These are phyloP conservation scores for Verasper variegatus DNA, from an alignment of 2,113 vertebrate genomes.

Conservation along the genomic window DNA sequence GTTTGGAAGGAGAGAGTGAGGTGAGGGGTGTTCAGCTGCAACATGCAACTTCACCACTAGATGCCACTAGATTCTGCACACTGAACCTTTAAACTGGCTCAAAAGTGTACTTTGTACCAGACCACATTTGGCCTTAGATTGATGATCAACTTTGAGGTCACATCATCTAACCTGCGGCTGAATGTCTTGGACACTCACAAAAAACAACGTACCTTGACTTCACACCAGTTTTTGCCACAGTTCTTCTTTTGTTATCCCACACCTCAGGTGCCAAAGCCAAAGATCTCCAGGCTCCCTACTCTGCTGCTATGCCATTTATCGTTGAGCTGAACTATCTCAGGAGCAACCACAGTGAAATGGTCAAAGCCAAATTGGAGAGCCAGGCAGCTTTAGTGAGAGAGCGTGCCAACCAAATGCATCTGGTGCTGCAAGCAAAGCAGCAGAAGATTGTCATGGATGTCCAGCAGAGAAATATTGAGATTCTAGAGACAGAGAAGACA, in stretches of 20 bases:
- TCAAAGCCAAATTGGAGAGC: conserved; percentile 20
- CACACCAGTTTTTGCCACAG: background rate
- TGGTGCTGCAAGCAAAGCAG: conserved; percentile 43
- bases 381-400: conserved; percentile 33
- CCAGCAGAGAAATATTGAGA: conserved; percentile 46
- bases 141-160: background rate
- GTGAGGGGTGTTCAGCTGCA: too few relatives aligned
- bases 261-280: conserved; percentile 56
- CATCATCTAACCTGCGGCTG: background rate
- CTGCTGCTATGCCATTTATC: conserved; percentile 19
- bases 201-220: background rate
- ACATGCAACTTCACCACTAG: too few relatives aligned
- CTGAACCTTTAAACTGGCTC: background rate
- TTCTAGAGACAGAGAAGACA: conserved; percentile 37
- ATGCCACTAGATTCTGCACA: too few relatives aligned
- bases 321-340: conserved; percentile 60
- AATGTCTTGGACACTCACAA: too few relatives aligned
- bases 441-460: conserved; percentile 18
- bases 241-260: background rate
- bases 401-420: background rate
- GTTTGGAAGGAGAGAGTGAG: too few relatives aligned
- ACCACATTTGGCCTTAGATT: background rate
- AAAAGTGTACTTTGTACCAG: background rate
- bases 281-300: conserved; percentile 22
- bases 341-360: conserved; percentile 56